Evolutionary conservation across 2,113 vertebrate genomes (phyloP), one percentile per base, ranked within the genome.

Genomic region (Theristicus caerulescens): DNA sequence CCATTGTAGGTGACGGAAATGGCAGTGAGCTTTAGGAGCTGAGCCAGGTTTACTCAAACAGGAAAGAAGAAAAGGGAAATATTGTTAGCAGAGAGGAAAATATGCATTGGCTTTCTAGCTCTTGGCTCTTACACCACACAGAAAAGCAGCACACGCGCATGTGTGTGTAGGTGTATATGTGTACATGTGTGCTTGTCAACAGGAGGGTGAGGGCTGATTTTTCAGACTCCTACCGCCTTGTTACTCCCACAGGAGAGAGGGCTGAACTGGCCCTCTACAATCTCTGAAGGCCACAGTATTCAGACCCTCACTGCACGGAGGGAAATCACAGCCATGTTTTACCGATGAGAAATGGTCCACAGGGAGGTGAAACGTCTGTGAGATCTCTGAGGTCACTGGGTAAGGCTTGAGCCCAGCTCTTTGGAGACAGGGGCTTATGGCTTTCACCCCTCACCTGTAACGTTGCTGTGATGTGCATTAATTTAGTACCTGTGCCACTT

Each of bases 61-160:
- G 94, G 93, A 94, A 95, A 90, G 44, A 96, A 84, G 92, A 96
- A 94, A 69, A 93, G 40, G 66, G 49, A 94, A 96, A 80, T 31
- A 69, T 26, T 47, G 26, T 74, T 82, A 77, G 34, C 82, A 84
- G 74, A 19, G 78, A 90, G 90, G 90, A 91, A 93, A 96, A 76
- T 76, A 71, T 10, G 34, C 5, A 20, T 10, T 44, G 66, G 66
- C 29, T 85, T 89, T 93, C 55, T 67, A 71, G 61, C 5, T 6
- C 26, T 89, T 91, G 86, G 69, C 69, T 91, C 73, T 81, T 38
- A 66, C 12, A 38, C 34, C 71, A 65, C 3, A 8, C 31, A 88
- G 38, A 88, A 94, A 78, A 82, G 36, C 32, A 31, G 55, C 16
- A 16, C 54, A 61, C 55, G 52, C 38, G 18, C 34, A 52, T 46